Conservation (phyloP, 1,140 invertebrate genomes). For the Anastrepha obliqua region DNA sequence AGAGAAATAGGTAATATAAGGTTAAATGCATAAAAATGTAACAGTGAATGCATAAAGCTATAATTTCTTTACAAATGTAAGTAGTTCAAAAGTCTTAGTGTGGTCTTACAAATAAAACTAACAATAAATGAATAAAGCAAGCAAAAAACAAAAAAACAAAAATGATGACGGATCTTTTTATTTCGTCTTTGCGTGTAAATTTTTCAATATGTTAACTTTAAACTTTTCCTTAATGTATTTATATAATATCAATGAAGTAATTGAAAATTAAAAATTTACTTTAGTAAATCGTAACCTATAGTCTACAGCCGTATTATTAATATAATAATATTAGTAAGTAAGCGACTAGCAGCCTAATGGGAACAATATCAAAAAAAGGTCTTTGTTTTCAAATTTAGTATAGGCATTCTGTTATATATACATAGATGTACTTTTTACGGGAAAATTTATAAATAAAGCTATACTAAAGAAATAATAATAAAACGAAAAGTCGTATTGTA, state of each 20-base stretch:
- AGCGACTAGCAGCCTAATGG: background rate
- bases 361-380: background rate
- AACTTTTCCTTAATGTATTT: background rate
- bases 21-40: background rate
- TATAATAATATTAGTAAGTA: background rate
- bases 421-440: background rate
- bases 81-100: slow-evolving; percentile 6
- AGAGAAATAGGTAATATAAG: background rate
- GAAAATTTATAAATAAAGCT: background rate
- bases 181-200: background rate
- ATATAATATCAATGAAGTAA: no score
- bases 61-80: background rate
- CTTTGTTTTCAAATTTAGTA: background rate
- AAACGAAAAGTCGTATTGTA: no score
- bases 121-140: no score
- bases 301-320: background rate
- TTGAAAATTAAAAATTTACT: background rate
- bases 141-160: background rate
- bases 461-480: no score
- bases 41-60: background rate
- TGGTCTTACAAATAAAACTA: background rate
- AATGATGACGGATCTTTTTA: background rate
- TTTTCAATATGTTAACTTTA: background rate
- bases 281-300: no score
- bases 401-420: background rate